Conservation (phyloP, 2,888 invertebrate genomes). For the Ophion slaviceki region DNA sequence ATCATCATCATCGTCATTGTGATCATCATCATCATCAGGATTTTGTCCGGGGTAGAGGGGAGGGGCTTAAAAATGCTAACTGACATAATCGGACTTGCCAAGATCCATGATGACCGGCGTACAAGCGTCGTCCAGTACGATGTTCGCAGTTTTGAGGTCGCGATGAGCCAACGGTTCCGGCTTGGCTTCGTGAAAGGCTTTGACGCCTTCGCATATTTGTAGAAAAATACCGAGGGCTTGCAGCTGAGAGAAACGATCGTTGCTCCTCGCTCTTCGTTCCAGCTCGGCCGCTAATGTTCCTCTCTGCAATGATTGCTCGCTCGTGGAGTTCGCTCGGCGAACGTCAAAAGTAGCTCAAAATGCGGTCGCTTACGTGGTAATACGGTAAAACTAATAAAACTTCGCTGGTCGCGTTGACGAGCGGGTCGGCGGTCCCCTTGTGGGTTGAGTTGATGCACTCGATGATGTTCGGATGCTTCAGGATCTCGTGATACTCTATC, state of each 20-base stretch:
- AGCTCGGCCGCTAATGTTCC: constrained; percentile 91
- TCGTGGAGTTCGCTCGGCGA: background rate
- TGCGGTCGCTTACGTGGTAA: constrained; percentile 85
- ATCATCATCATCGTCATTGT: background rate
- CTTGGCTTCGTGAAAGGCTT: constrained; percentile 89
- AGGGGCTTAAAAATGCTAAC: background rate
- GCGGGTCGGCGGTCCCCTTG: constrained; percentile 87
- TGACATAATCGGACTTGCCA: constrained; percentile 82
- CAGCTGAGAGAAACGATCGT: constrained; percentile 87
- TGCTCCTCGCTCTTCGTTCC: constrained; percentile 85
- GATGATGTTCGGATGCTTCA: constrained; percentile 90
- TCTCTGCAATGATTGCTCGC: constrained; percentile 83
- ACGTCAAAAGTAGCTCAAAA: background rate
- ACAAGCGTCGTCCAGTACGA: constrained; percentile 89
- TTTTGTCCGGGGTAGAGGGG: too few species aligned
- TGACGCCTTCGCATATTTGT: constrained; percentile 90
- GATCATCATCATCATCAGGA: background rate
- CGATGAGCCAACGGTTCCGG: constrained; percentile 92
- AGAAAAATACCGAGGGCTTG: constrained; percentile 89
- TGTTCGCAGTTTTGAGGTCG: constrained; percentile 94
- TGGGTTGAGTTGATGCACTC: constrained; percentile 89
- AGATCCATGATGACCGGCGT: constrained; percentile 93
- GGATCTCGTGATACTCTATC: constrained; percentile 89
- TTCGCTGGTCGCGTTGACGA: constrained; percentile 89
- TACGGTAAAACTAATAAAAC: constrained; percentile 91